Base-by-base conservation (phyloP, 2,888 invertebrate genomes). In the Endomychus coccineus region DNA sequence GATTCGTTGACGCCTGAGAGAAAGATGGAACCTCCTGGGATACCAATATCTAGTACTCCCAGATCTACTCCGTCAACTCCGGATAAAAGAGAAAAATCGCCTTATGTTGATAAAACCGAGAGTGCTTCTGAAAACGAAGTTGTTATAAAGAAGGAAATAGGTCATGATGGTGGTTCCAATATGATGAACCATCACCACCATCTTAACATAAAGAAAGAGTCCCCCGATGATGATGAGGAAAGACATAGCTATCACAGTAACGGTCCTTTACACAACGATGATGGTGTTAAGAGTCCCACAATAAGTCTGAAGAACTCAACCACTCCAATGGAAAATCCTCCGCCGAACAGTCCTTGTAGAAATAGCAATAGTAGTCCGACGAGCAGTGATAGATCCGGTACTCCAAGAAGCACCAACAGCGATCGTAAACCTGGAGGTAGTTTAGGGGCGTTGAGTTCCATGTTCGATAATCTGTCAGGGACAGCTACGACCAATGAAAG, bases 401-500 rank as follows among this genome's bases (percentile, higher is more conserved):
- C 87, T 2, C 87, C 82, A 2, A 73, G 80, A 28, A 79, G 81
- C 42, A 70, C 71, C 5, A 75, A 77, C 21, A 71, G 75, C 40
- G 72, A 73, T 36, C 70, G 71, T 46, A 70, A 76, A 48, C 70
- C 76, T 16, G 69, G 69, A 24, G 78, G 80, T 28, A 85, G 85
- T 54, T 69, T 89, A 33, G 85, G 86, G 11, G 89, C 89, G 1
- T 67, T 90, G 2, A 88, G 88, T 12, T 88, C 88, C 12, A 90
- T 90, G 90, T 90, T 89, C 57, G 88, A 90, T 62, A 89, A 77
- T 58, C 67, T 90, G 32, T 84, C 84, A 17, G 78, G 83, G 6
- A 64, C 70, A 39, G 67, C 67, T 16, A 58, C 54, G 24, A 43
- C 56, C 2, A 50, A 54, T 10, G 51, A 50, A 37, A 68, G 71